Evolutionary conservation across 2,888 invertebrate species (phyloP), one percentile per base, ranked within the genome.

Genomic region (Eustalomyia histrio): DNA sequence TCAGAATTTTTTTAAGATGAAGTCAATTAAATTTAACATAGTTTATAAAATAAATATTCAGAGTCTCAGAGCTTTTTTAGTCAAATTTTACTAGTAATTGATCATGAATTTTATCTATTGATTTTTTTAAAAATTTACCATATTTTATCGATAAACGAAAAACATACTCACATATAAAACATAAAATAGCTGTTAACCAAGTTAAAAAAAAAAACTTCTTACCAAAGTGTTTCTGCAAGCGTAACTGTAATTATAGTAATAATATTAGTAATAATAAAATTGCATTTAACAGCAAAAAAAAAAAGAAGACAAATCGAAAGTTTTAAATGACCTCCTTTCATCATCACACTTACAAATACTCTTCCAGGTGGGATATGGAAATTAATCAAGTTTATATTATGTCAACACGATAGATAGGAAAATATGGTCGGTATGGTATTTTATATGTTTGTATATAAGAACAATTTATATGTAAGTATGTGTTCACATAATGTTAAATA

Each of bases 311-410:
- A 61, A 67, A 67, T 43, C 68, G 75, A 53, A 68, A 69, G 61
- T 65, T 67, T 47, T 24, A 67, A 67, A 67, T 65, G 61, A 79
- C 74, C 71, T 71, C 65, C 47, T 50, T 68, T 67, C 58, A 63
- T 63, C 61, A 72, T 71, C 69, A 47, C n/a, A n/a, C n/a, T n/a
- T n/a, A n/a, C 60, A n/a, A 69, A 53, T 50, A 65, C 64, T 68
- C 50, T 47, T 79, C 73, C 33, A 50, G 60, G 69, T 61, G 69
- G 55, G 68, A 83, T 79, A 83, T 81, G 80, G 78, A 85, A 85
- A 84, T 86, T 85, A 86, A 86, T 86, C 83, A 86, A 85, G 84
- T 86, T 83, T 83, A 79, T 83, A 84, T 85, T 84, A 83, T 84
- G 84, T 85, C 85, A 86, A 85, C 85, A 85, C 84, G 60, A 80